Base-by-base conservation (phyloP, 1,140 invertebrate genomes). In the Trialeurodes vaporariorum region DNA sequence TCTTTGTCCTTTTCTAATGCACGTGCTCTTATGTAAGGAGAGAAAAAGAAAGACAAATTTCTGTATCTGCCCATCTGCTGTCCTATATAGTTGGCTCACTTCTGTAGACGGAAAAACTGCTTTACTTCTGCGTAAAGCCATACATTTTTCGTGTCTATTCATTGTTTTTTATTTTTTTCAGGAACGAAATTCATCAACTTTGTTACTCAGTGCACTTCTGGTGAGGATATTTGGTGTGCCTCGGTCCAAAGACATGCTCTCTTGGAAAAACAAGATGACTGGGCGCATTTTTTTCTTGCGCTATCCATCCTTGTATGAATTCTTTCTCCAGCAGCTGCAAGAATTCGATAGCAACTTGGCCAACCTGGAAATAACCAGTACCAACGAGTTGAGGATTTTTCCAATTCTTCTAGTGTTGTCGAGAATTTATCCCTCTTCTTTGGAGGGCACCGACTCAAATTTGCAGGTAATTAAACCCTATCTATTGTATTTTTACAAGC, bases 201-300 rank as follows among this genome's bases (percentile, higher is more conserved):
- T 98, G 23, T 77, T 97, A 34, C 90, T 94, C 71, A 87, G 89
- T 71, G 83, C 92, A 1, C 78, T 98, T n/a, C 85, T 96, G 69
- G 89, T 86, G 24, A 81, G 94, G 72, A 87, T 94, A 68, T 96
- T 98, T 83, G 94, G 94, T 21, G 94, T 96, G 0, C 88, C 89
- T 72, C 81, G 90, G 67, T 84, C 84, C 0, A 84, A 86, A 68
- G 85, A 90, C 76, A 81, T 87, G 69, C 77, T 88, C 25, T 84
- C 84, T 61, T 81, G 85, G 22, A 86, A 91, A 69, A 95, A 96
- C 78, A 85, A 84, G 71, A 86, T 90, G 83, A 86, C 87, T 0
- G 85, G 84, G 1, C 80, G 85, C 65, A 84, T 90, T 11, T 98
- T 98, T 79, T 96, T 96, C 77, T 82, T 89, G 69, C 84, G 86